phyloP scores from a whole-genome alignment of 1,140 invertebrate species.

The Patella vulgata region DNA sequence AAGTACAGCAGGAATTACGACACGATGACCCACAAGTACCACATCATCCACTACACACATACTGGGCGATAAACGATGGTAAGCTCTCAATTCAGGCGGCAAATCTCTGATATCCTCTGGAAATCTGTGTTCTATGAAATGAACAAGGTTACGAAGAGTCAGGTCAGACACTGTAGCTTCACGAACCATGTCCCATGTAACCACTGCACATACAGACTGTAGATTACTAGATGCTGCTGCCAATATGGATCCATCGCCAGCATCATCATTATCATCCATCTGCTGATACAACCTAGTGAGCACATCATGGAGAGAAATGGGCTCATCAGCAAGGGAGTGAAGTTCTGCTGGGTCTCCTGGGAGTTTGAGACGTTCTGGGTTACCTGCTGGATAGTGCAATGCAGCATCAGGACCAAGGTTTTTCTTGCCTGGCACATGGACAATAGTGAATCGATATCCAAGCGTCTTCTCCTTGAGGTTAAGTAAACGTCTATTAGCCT shows the following conservation, averaged over 20 bases:
- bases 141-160: conserved; percentile 14
- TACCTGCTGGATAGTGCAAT: too few species aligned
- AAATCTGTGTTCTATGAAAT: conserved; percentile 23
- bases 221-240: neutral
- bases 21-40: conserved; percentile 15
- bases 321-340: neutral
- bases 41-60: conserved; percentile 21
- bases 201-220: conserved; percentile 16
- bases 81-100: conserved; percentile 3
- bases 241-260: conserved; percentile 14
- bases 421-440: conserved; percentile 29
- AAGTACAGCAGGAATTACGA: conserved; percentile 14
- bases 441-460: conserved; percentile 23
- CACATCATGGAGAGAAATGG: conserved; percentile 8
- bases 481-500: conserved; percentile 25
- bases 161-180: conserved; percentile 30
- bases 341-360: conserved; percentile 11
- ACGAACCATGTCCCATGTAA: conserved; percentile 34
- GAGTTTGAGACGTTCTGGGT: conserved; percentile 5
- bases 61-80: conserved; percentile 4
- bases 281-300: conserved; percentile 8
- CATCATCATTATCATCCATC: conserved; percentile 5
- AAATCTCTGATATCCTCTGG: conserved; percentile 15
- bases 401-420: conserved; percentile 19
- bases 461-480: conserved; percentile 34